Percentiles rank a stretch among this genome's conserved stretches.
These are phyloP conservation scores for Eucidaris tribuloides DNA, from an alignment of 35 echinoderm and acorn worm species.

Conservation along the genomic window DNA sequence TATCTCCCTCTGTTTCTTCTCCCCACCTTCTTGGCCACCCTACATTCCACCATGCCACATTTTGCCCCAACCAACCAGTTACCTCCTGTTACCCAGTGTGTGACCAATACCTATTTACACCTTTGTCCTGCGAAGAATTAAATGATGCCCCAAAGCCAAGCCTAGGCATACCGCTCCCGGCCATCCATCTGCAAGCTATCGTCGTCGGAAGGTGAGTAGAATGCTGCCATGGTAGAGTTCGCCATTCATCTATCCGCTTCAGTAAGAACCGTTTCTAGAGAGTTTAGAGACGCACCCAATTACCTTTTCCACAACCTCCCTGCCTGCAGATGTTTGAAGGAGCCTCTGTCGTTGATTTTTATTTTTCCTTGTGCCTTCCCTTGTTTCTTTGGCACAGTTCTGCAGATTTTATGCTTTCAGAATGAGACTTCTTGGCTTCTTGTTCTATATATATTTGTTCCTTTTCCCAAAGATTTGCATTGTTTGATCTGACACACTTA, in stretches of 20 bases:
- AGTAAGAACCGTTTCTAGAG: no score
- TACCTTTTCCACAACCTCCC: background rate
- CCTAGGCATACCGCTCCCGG: background rate
- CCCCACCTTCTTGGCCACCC: background rate
- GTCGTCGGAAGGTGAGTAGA: background rate
- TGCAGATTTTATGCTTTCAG: no score
- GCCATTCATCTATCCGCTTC: background rate
- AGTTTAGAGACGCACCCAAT: no score
- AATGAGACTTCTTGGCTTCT: no score
- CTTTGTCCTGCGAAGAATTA: background rate
- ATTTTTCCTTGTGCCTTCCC: no score
- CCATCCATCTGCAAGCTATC: background rate
- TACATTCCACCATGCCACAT: background rate
- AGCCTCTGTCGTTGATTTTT: background rate
- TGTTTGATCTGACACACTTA: no score
- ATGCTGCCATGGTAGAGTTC: background rate
- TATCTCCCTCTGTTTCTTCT: background rate
- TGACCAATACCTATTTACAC: background rate
- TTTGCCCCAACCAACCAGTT: background rate
- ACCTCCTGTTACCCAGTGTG: background rate
- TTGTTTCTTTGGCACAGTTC: no score
- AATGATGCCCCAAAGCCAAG: background rate
- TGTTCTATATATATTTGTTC: no score
- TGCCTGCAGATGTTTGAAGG: background rate
- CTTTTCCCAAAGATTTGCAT: no score